Conservation (phyloP, 2,888 invertebrate genomes). For the Melitaea athalia region DNA sequence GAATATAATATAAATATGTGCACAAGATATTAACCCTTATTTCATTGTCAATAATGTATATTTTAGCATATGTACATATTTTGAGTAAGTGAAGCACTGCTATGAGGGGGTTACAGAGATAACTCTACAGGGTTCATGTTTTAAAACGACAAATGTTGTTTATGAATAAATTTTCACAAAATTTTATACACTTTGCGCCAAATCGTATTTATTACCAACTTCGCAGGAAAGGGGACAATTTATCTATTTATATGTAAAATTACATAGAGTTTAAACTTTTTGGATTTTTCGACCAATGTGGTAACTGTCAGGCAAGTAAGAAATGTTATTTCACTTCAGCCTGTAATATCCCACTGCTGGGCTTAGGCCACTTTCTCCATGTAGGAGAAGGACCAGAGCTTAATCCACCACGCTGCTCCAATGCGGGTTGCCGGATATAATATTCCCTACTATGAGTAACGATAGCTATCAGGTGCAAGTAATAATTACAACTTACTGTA, state of each 20-base stretch:
- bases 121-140: constrained; percentile 24
- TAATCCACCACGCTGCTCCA: too few species aligned
- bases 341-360: too few species aligned
- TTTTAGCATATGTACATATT: not conserved
- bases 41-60: not conserved
- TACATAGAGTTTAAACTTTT: not conserved
- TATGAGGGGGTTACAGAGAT: constrained; percentile 13
- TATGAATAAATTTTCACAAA: constrained; percentile 19
- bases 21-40: constrained; percentile 7
- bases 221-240: not conserved
- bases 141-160: constrained; percentile 31
- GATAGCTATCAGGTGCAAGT: too few species aligned
- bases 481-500: too few species aligned
- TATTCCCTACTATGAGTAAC: too few species aligned
- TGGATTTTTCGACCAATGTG: not conserved
- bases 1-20: constrained; percentile 9
- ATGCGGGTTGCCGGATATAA: too few species aligned
- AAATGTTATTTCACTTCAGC: too few species aligned
- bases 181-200: constrained; percentile 3
- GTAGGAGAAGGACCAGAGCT: too few species aligned
- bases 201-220: constrained; percentile 8
- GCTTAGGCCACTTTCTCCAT: too few species aligned
- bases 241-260: not conserved
- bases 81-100: not conserved
- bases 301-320: too few species aligned